Evolutionary conservation across 2,888 invertebrate species (phyloP).

Genomic region (Eristalis intricaria): DNA sequence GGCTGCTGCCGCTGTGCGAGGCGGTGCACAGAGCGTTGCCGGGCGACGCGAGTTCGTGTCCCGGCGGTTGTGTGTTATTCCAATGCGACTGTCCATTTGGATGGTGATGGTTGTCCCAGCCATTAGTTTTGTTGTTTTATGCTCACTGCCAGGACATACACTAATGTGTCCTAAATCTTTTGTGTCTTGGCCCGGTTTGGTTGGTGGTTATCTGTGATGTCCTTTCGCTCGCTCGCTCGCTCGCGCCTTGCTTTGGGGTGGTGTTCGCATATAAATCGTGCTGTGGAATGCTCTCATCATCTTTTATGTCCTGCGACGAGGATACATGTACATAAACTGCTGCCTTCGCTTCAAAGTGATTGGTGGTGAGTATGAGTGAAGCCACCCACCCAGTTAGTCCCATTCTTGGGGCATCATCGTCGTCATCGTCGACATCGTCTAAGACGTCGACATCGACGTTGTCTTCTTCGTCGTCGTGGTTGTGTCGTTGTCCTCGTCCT

Average conservation of each 20-base stretch:
- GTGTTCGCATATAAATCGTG: constrained; percentile 59
- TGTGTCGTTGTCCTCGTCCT: constrained; percentile 13
- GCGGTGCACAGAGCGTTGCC: constrained; percentile 5
- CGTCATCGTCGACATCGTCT: constrained; percentile 5
- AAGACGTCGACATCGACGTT: constrained; percentile 3
- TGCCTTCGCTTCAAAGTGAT: constrained; percentile 65
- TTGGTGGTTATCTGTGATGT: constrained; percentile 4
- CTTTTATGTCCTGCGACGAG: constrained; percentile 66
- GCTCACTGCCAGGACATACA: constrained; percentile 65
- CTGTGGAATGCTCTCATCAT: constrained; percentile 67
- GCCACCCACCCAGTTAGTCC: neutral
- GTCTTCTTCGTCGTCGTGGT: neutral
- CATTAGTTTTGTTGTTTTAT: constrained; percentile 71
- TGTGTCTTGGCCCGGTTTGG: constrained; percentile 30
- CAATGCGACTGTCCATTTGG: constrained; percentile 67
- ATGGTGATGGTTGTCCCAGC: constrained; percentile 69
- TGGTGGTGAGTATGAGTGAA: constrained; percentile 25
- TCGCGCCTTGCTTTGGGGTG: neutral
- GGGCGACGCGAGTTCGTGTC: neutral
- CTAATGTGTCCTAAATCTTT: constrained; percentile 71
- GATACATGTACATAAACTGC: constrained; percentile 68
- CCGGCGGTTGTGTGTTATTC: constrained; percentile 3
- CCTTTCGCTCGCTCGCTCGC: neutral
- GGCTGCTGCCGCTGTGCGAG: neutral
- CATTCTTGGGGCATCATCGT: neutral